These are phyloP conservation scores for Cranoglanis bouderius DNA, from an alignment of 2,113 vertebrate species.

Conservation along the genomic window DNA sequence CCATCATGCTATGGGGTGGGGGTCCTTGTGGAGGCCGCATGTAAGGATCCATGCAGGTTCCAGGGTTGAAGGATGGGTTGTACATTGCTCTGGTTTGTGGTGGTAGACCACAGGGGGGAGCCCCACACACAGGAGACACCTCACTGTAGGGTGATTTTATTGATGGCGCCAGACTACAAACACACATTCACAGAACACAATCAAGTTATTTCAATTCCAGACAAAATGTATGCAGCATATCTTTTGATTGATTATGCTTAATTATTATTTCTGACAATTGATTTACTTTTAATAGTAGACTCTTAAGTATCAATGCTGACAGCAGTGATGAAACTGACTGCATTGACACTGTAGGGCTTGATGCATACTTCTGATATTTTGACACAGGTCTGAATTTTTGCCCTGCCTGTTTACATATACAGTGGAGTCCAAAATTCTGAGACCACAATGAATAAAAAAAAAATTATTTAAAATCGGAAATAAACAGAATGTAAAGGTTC, in stretches of 20 bases:
- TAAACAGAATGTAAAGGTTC: too few relatives aligned
- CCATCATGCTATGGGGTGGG: conserved; percentile 72
- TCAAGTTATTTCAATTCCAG: neutral
- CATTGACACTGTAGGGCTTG: neutral
- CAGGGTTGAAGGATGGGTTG: conserved; percentile 78
- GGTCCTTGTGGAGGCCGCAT: conserved; percentile 79
- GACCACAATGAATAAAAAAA: too few relatives aligned
- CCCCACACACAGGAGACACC: conserved; percentile 66
- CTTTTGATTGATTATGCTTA: neutral
- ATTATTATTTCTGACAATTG: neutral
- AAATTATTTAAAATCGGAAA: too few relatives aligned
- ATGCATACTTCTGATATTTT: neutral
- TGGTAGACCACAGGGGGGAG: conserved; percentile 62
- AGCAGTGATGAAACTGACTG: neutral
- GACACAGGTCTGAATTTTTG: neutral
- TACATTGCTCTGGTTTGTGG: conserved; percentile 80
- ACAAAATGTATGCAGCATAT: neutral
- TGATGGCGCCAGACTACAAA: conserved; percentile 62
- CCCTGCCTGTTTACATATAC: neutral
- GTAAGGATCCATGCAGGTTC: conserved; percentile 83
- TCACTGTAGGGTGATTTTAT: conserved; percentile 67
- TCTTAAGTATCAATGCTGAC: neutral
- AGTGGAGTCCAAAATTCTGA: too few relatives aligned
- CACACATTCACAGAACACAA: neutral
- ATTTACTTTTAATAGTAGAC: neutral